phyloP scores from a whole-genome alignment of 1,140 invertebrate species.

The Mizuhopecten yessoensis region DNA sequence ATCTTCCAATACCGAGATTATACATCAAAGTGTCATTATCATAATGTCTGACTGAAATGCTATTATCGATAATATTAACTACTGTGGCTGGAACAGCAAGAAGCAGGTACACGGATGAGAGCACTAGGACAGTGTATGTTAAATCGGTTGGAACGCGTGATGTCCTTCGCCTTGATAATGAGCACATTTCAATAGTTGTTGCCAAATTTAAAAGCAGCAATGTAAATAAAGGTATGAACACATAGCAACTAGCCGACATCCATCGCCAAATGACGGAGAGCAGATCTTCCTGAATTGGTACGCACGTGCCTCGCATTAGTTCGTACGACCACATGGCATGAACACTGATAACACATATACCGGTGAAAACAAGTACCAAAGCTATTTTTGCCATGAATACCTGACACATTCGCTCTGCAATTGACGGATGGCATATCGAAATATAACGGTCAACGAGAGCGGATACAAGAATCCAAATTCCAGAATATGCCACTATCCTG shows the following conservation, averaged over 20 bases:
- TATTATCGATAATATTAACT: conserved; percentile 45
- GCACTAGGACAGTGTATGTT: conserved; percentile 42
- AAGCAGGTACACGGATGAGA: conserved; percentile 38
- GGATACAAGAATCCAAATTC: conserved; percentile 76
- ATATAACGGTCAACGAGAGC: conserved; percentile 75
- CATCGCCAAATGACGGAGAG: conserved; percentile 36
- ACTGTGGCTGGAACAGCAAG: conserved; percentile 40
- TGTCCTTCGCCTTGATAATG: no score
- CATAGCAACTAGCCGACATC: conserved; percentile 44
- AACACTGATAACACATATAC: conserved; percentile 52
- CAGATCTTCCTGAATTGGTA: neutral
- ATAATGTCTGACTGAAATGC: no score
- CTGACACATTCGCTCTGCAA: conserved; percentile 69
- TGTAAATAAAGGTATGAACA: conserved; percentile 47
- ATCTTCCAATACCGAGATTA: neutral
- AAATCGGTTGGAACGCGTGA: conserved; percentile 46
- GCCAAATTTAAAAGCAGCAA: conserved; percentile 44
- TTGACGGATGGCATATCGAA: conserved; percentile 66
- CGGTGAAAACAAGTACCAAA: conserved; percentile 48
- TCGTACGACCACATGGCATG: conserved; percentile 58
- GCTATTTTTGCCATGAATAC: conserved; percentile 73
- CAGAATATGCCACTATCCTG: conserved; percentile 69
- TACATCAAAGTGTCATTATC: neutral
- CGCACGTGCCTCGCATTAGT: neutral
- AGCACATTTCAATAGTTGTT: conserved; percentile 35